Conservation (phyloP, 1,140 invertebrate genomes). For the Chelonus insularis region DNA sequence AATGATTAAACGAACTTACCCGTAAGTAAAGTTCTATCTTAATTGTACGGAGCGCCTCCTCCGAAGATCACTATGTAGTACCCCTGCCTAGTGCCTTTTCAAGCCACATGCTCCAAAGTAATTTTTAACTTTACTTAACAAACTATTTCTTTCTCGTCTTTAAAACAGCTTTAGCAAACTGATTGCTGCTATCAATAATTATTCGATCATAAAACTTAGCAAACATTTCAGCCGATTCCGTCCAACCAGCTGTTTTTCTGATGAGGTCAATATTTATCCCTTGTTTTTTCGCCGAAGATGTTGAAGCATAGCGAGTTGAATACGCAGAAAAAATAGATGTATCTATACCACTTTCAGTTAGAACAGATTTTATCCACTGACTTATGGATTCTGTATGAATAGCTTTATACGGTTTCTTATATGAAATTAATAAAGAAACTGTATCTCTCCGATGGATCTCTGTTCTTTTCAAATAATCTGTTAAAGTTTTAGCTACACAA, state of each 20-base stretch:
- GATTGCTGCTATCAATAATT: not conserved
- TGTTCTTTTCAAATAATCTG: conserved; percentile 3
- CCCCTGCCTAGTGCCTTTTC: too few relatives aligned
- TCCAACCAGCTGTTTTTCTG: conserved; percentile 26
- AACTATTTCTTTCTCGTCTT: not conserved
- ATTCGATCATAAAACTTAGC: conserved; percentile 18
- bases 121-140: too few relatives aligned
- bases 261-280: conserved; percentile 19
- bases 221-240: conserved; percentile 10
- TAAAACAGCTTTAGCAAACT: conserved; percentile 18
- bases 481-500: conserved; percentile 19
- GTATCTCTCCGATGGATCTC: not conserved
- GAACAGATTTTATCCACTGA: conserved; percentile 23
- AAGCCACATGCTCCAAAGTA: too few relatives aligned
- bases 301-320: conserved; percentile 25
- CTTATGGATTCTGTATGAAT: conserved; percentile 24
- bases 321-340: conserved; percentile 20
- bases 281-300: conserved; percentile 21
- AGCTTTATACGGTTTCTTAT: conserved; percentile 19
- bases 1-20: too few relatives aligned
- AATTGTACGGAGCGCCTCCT: too few relatives aligned
- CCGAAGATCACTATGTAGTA: too few relatives aligned
- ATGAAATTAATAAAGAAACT: conserved; percentile 18
- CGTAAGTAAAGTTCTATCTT: too few relatives aligned
- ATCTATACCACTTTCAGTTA: conserved; percentile 24